These are phyloP conservation scores for Scrobipalpa atriplicella DNA, from an alignment of 2,888 invertebrate species.

Conservation along the genomic window DNA sequence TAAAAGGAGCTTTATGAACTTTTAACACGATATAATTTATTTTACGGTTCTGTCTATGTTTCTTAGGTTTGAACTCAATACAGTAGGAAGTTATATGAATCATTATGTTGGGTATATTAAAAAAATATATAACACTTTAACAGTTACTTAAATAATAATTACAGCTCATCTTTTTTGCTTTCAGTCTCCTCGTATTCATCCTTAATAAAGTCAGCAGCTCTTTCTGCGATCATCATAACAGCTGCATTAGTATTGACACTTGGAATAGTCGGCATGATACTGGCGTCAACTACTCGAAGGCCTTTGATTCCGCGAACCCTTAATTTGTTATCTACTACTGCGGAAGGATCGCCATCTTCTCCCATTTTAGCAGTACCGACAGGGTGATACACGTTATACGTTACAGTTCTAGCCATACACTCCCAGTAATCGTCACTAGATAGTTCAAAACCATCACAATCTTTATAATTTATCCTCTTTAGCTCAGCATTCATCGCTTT, in stretches of 20 bases:
- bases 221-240: conserved; percentile 74
- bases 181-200: conserved; percentile 46
- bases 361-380: conserved; percentile 76
- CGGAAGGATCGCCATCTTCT: conserved; percentile 47
- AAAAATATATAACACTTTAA: too few species aligned
- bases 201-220: conserved; percentile 72
- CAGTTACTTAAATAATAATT: neutral
- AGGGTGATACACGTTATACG: conserved; percentile 73
- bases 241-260: conserved; percentile 73
- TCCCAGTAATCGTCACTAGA: conserved; percentile 68
- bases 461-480: conserved; percentile 58
- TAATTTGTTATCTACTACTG: conserved; percentile 64
- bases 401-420: conserved; percentile 70
- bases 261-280: conserved; percentile 72
- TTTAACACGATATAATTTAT: neutral
- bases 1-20: neutral
- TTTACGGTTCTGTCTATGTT: neutral
- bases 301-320: conserved; percentile 58
- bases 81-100: too few species aligned
- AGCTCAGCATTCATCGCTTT: conserved; percentile 59
- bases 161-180: conserved; percentile 56
- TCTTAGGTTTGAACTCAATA: neutral
- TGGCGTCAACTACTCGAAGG: conserved; percentile 69
- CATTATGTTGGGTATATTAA: too few species aligned
- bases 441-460: conserved; percentile 62